Conservation (phyloP, 1,140 invertebrate genomes). For the Nebria ingens region DNA sequence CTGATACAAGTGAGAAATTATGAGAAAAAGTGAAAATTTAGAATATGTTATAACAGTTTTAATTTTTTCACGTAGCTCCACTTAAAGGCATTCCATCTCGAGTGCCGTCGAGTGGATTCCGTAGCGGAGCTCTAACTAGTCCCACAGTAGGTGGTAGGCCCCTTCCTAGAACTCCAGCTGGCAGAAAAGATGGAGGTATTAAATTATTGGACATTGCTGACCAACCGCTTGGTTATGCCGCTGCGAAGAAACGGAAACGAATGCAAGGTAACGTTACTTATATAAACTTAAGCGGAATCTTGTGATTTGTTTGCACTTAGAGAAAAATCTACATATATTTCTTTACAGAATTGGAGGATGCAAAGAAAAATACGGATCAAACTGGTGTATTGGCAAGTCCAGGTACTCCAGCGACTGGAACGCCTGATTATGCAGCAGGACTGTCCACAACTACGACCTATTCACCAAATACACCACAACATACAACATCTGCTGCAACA, state of each 20-base stretch:
- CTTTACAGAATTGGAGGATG: not conserved
- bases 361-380: not conserved
- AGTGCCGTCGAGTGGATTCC: constrained; percentile 54
- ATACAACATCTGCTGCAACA: not conserved
- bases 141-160: constrained; percentile 38
- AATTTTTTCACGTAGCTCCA: constrained; percentile 52
- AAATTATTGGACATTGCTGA: constrained; percentile 89
- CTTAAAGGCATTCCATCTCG: constrained; percentile 82
- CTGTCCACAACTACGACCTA: not conserved
- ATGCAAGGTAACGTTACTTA: constrained; percentile 46
- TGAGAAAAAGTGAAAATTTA: constrained; percentile 9
- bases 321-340: not conserved
- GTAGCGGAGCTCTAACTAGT: constrained; percentile 46
- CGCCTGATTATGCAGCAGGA: not conserved
- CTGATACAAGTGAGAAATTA: constrained; percentile 72
- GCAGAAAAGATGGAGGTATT: constrained; percentile 79
- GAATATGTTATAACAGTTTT: constrained; percentile 7
- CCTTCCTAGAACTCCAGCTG: constrained; percentile 39
- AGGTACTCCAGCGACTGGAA: not conserved
- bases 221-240: constrained; percentile 65
- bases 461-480: not conserved
- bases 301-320: too few relatives aligned
- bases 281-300: too few relatives aligned
- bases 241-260: constrained; percentile 45
- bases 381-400: not conserved